Base-by-base conservation (phyloP, 2,888 invertebrate species). In the Drosophila anomelani region DNA sequence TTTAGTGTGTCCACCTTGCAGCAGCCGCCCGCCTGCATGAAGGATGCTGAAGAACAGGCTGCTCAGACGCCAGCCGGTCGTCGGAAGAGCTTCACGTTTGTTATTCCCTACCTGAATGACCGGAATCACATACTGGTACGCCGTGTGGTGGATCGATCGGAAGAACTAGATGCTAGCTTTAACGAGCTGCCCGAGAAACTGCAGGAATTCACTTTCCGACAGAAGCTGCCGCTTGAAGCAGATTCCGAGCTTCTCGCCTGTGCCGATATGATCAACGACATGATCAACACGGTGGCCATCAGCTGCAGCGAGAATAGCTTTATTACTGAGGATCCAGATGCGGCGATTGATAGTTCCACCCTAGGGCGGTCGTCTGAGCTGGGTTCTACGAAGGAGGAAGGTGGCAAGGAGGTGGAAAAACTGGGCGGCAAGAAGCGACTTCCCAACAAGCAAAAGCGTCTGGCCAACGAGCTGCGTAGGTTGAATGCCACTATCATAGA, bases 401-500 rank as follows among this genome's bases (percentile, higher is more conserved):
- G 41, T 0, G 41, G 26, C 26, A 56, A 56, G 49, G 80, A 69
- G 44, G 12, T 34, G 12, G 70, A 61, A 26, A 74, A 74, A 34
- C 12, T 32, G 13, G 67, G 29, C 0, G 51, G 61, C 36, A 72
- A 51, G 9, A 66, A 57, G n/a, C 56, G 68, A 4, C 74, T 76
- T 7, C 81, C 79, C 17, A 80, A 62, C 66, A 92, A 88, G 44
- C 91, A 91, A 39, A 86, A 84, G 55, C 89, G 91, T 4, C 72
- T 92, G 66, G 78, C 92, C 76, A 92, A 92, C 58, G 95, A 95
- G 91, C 90, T 96, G 69, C 93, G 93, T 62, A 93, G 95, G 75
- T 93, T 96, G 41, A 95, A 94, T 91, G 95, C 95, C 10, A 95
- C 95, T 69, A 94, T 95, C 38, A 95, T 96, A 59, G 94, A 94